Evolutionary conservation across 2,888 invertebrate genomes (phyloP).

Genomic region (Coleophora deauratella): DNA sequence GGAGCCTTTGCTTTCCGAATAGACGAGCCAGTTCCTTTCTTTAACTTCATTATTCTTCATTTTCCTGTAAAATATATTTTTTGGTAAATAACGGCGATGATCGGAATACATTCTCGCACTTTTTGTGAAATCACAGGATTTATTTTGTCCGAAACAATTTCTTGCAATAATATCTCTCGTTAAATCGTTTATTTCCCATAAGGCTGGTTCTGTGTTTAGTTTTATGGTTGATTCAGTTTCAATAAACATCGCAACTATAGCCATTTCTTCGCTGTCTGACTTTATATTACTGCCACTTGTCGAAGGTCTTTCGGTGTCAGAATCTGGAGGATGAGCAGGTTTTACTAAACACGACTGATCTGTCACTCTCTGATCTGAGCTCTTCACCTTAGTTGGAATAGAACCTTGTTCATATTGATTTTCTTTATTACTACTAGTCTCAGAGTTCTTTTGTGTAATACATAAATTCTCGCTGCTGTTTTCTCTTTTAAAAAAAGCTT

Average conservation of each 20-base stretch:
- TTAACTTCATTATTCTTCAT: slow-evolving; percentile 12
- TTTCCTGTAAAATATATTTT: slow-evolving; percentile 12
- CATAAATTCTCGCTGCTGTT: too few relatives aligned
- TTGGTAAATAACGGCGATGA: slow-evolving; percentile 14
- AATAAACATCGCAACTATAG: slow-evolving; percentile 11
- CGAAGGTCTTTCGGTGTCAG: too few relatives aligned
- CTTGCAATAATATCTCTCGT: slow-evolving; percentile 15
- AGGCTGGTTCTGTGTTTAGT: slow-evolving; percentile 18
- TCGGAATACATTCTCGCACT: slow-evolving; percentile 5
- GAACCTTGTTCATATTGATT: too few relatives aligned
- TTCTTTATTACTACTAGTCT: too few relatives aligned
- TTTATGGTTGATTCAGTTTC: slow-evolving; percentile 7
- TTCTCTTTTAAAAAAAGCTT: slow-evolving; percentile 1
- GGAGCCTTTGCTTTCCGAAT: slow-evolving; percentile 8
- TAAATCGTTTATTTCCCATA: slow-evolving; percentile 12
- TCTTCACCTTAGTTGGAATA: too few relatives aligned
- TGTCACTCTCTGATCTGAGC: too few relatives aligned
- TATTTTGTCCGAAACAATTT: slow-evolving; percentile 8
- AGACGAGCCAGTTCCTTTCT: slow-evolving; percentile 7
- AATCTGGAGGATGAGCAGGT: too few relatives aligned
- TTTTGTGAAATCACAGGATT: slow-evolving; percentile 6
- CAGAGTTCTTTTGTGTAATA: too few relatives aligned
- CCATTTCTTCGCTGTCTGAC: too few relatives aligned
- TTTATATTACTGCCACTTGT: too few relatives aligned
- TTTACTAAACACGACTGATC: too few relatives aligned